Percentiles rank a stretch among this genome's conserved stretches.
phyloP scores from a whole-genome alignment of 1,140 invertebrate species.

The Eufriesea mexicana region DNA sequence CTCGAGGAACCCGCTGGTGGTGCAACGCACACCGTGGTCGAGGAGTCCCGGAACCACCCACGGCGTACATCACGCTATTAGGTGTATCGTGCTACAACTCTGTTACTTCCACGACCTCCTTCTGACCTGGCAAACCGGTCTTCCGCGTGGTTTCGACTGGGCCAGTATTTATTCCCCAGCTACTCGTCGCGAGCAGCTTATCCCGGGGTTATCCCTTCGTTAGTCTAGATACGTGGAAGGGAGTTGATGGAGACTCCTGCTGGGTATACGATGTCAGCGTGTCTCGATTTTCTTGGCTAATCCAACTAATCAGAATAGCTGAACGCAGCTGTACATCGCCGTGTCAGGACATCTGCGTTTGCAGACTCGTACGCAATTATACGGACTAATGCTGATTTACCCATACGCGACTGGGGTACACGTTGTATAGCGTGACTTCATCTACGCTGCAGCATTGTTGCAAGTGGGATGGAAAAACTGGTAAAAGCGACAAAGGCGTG shows the following conservation, averaged over 20 bases:
- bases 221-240: not conserved
- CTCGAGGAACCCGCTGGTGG: slow-evolving; percentile 12
- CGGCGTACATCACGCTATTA: not conserved
- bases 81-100: slow-evolving; percentile 31
- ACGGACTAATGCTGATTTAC: slow-evolving; percentile 8
- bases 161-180: not conserved
- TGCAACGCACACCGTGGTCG: slow-evolving; percentile 35
- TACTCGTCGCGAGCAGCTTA: not conserved
- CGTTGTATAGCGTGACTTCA: too few species aligned
- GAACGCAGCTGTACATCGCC: not conserved
- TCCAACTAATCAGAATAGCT: slow-evolving; percentile 15
- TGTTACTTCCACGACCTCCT: slow-evolving; percentile 24
- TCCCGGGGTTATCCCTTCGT: too few species aligned
- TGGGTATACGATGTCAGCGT: slow-evolving; percentile 5
- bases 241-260: not conserved
- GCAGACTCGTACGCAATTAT: slow-evolving; percentile 21
- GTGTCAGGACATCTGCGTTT: slow-evolving; percentile 3
- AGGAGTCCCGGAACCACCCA: slow-evolving; percentile 52
- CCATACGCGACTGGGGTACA: not conserved
- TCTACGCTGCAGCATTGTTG: too few species aligned
- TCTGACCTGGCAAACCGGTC: not conserved
- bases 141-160: not conserved
- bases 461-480: too few species aligned
- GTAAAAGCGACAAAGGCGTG: too few species aligned
- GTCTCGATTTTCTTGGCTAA: not conserved